phyloP scores from a whole-genome alignment of 2,797 vertebrate species.

The Gouania willdenowi region DNA sequence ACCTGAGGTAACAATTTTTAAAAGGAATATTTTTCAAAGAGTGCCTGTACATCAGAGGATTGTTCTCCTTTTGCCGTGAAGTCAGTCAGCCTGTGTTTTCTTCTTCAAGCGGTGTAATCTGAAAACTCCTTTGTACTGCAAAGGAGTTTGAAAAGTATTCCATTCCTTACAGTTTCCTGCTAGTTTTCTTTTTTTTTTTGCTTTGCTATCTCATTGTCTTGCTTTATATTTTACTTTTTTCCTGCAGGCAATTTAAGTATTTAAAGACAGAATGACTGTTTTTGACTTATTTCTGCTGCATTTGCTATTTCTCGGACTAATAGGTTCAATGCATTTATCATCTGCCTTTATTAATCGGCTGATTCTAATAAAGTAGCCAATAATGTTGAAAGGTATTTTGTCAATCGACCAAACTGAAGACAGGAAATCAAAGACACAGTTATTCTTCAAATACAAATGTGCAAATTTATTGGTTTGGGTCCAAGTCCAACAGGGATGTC shows the following conservation, averaged over 20 bases:
- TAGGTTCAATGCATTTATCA: too few relatives aligned
- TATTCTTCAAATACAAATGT: too few relatives aligned
- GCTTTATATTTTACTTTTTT: background rate
- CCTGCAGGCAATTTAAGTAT: background rate
- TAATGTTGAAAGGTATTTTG: too few relatives aligned
- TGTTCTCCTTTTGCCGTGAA: background rate
- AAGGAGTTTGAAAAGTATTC: background rate
- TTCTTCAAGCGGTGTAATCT: conserved; percentile 1
- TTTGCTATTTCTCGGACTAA: too few relatives aligned
- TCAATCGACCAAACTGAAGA: too few relatives aligned
- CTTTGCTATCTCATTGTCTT: too few relatives aligned
- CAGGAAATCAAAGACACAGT: too few relatives aligned
- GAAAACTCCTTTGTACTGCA: background rate
- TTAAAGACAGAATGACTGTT: background rate
- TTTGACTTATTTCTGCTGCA: too few relatives aligned
- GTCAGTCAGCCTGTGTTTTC: conserved; percentile 11
- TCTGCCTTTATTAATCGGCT: too few relatives aligned
- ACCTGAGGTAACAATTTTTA: conserved; percentile 2
- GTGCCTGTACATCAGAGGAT: background rate
- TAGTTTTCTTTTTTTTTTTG: background rate
- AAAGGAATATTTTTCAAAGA: conserved; percentile 10
- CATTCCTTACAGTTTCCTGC: background rate
- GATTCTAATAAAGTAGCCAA: too few relatives aligned
- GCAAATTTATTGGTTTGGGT: too few relatives aligned
- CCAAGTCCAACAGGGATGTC: too few relatives aligned